phyloP scores from a whole-genome alignment of 1,140 invertebrate genomes.

The Radopholus similis region DNA sequence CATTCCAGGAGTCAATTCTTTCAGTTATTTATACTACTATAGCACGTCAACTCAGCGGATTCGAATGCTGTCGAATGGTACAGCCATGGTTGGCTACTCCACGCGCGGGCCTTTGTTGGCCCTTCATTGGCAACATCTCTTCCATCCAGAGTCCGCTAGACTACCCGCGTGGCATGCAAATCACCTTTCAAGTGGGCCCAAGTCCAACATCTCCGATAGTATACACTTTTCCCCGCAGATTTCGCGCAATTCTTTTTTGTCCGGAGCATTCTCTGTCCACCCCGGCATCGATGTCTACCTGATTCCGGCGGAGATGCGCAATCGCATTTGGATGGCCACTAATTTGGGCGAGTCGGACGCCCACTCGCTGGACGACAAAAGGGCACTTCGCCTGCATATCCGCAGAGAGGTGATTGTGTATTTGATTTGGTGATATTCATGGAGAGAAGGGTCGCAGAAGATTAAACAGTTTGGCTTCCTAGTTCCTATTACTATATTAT shows the following conservation, averaged over 20 bases:
- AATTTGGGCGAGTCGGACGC: background rate
- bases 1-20: too few species aligned
- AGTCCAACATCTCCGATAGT: background rate
- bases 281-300: slow-evolving; percentile 25
- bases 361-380: slow-evolving; percentile 13
- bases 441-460: too few species aligned
- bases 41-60: slow-evolving; percentile 11
- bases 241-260: slow-evolving; percentile 19
- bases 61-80: slow-evolving; percentile 26
- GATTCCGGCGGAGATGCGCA: slow-evolving; percentile 12
- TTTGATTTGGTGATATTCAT: too few species aligned
- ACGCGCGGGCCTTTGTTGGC: slow-evolving; percentile 15
- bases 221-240: slow-evolving; percentile 4
- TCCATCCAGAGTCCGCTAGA: slow-evolving; percentile 7
- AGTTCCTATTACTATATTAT: too few species aligned
- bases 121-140: slow-evolving; percentile 9
- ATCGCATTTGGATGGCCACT: slow-evolving; percentile 13
- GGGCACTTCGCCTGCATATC: background rate
- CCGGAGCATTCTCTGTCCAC: slow-evolving; percentile 8
- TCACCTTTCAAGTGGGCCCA: slow-evolving; percentile 14
- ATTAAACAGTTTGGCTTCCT: too few species aligned
- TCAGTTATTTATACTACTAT: background rate
- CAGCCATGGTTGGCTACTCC: slow-evolving; percentile 12
- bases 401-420: slow-evolving; percentile 2
- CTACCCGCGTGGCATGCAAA: slow-evolving; percentile 13